Base-by-base conservation (phyloP, 1,140 invertebrate species). In the Paraescarpia echinospica region DNA sequence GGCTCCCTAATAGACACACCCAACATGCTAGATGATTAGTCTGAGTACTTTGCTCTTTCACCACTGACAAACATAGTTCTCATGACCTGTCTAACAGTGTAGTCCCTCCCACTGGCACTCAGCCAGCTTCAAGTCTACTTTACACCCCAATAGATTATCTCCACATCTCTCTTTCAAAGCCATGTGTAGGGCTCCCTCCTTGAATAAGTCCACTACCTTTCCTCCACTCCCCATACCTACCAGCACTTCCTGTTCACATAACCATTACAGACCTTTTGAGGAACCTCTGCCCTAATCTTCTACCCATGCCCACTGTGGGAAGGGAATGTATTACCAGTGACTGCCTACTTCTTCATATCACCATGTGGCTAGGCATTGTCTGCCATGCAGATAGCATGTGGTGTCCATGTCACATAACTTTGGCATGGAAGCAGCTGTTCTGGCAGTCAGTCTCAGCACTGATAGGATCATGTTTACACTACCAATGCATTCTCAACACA, bases 341-440 rank as follows among this genome's bases (percentile, higher is more conserved):
- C 59, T 77, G 59, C 22, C 59, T 31, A 12, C 59, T 77, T 77
- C 59, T 77, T 77, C 59, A 77, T 77, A 77, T 77, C 59, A 77
- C 59, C 48, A 77, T 77, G 18, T 77, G 59, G 18, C 27, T 4
- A 31, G 59, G 22, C 59, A 14, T 18, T 77, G 59, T 77, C 59
- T 77, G 59, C 59, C 59, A 22, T 4, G 12, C 14, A 77, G 59
- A 77, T 77, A 77, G 27, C 14, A 77, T 77, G 59, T 12, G 59
- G 59, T 77, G 59, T 31, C 59, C 59, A 77, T 77, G 59, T 77
- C 59, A 77, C 59, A 77, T 77, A 77, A 77, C 59, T 77, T 77
- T 12, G 59, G 14, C 59, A 27, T 77, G 59, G 59, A 2, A 77
- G 59, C 59, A 77, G 59, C 59, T 77, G 59, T 6, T 77, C 0